Conservation (phyloP, 2,888 invertebrate genomes). For the Drosophila rellima region DNA sequence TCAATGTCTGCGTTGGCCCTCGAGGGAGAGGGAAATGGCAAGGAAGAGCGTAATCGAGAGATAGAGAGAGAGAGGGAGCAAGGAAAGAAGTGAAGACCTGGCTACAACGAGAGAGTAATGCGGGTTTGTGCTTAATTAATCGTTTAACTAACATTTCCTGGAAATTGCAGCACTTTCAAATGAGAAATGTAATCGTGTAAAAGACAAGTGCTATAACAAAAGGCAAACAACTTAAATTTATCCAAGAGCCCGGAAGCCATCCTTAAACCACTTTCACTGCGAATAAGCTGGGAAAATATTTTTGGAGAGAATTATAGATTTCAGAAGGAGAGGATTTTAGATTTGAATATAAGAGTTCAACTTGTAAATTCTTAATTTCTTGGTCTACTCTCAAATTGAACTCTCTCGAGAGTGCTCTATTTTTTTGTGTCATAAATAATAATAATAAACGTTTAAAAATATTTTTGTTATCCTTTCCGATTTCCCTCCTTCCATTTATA, state of each 20-base stretch:
- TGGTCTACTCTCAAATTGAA: too few relatives aligned
- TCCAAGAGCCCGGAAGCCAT: conserved; percentile 9
- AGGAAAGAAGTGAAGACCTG: neutral
- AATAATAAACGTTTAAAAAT: too few relatives aligned
- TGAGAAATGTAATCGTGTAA: conserved; percentile 54
- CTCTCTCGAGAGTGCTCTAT: too few relatives aligned
- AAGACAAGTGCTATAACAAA: conserved; percentile 64
- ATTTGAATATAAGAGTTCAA: neutral
- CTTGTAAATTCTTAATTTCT: too few relatives aligned
- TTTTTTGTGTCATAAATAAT: too few relatives aligned
- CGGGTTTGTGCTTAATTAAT: conserved; percentile 72
- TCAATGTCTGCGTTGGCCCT: conserved; percentile 42
- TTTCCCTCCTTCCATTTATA: too few relatives aligned
- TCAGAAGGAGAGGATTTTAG: neutral
- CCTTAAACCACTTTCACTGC: conserved; percentile 1
- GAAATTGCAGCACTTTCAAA: conserved; percentile 56
- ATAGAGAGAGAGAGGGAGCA: neutral
- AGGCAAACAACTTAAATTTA: conserved; percentile 24
- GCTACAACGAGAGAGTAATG: conserved; percentile 42
- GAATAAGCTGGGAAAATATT: conserved; percentile 33
- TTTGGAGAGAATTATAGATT: neutral
- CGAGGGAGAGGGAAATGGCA: neutral
- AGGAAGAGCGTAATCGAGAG: neutral
- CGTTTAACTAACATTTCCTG: conserved; percentile 71
- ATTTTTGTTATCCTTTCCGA: too few relatives aligned